Evolutionary conservation across 2,113 vertebrate genomes (phyloP).

Genomic region (Seriola rivoliana): DNA sequence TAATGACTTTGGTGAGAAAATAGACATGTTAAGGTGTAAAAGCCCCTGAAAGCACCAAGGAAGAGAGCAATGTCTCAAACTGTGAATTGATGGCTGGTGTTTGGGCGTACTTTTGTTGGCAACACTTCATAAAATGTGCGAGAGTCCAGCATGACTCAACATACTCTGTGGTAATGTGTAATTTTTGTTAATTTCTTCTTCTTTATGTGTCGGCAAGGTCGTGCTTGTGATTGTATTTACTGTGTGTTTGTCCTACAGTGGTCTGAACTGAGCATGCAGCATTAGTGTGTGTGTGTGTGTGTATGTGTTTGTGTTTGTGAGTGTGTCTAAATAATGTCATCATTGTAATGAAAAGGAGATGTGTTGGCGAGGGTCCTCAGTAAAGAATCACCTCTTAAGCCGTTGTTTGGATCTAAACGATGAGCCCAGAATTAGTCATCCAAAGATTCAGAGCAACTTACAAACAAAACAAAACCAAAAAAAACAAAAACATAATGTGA

Average conservation of each 20-base stretch:
- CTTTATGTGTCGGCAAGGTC: not conserved
- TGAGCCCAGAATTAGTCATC: slow-evolving; percentile 2
- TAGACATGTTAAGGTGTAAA: slow-evolving; percentile 23
- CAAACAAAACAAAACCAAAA: slow-evolving; percentile 13
- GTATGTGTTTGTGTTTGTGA: not conserved
- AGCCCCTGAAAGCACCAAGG: slow-evolving; percentile 4
- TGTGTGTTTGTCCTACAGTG: slow-evolving; percentile 27
- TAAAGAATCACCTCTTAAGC: slow-evolving; percentile 6
- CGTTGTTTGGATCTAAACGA: not conserved
- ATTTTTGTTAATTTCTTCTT: slow-evolving; percentile 3
- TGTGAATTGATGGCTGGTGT: not conserved
- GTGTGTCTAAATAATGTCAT: slow-evolving; percentile 56
- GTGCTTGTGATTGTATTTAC: not conserved
- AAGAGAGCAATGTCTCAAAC: not conserved
- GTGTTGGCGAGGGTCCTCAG: slow-evolving; percentile 10
- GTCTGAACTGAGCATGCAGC: not conserved
- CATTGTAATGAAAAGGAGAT: slow-evolving; percentile 60
- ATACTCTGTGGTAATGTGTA: slow-evolving; percentile 8
- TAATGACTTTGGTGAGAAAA: slow-evolving; percentile 24
- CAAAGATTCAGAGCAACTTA: not conserved
- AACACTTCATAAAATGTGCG: slow-evolving; percentile 19
- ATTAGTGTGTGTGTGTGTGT: not conserved
- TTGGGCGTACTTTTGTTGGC: slow-evolving; percentile 19
- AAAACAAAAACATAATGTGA: not conserved
- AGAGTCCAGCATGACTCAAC: not conserved